phyloP scores from a whole-genome alignment of 2,888 invertebrate genomes.

The Macrophya annulata region DNA sequence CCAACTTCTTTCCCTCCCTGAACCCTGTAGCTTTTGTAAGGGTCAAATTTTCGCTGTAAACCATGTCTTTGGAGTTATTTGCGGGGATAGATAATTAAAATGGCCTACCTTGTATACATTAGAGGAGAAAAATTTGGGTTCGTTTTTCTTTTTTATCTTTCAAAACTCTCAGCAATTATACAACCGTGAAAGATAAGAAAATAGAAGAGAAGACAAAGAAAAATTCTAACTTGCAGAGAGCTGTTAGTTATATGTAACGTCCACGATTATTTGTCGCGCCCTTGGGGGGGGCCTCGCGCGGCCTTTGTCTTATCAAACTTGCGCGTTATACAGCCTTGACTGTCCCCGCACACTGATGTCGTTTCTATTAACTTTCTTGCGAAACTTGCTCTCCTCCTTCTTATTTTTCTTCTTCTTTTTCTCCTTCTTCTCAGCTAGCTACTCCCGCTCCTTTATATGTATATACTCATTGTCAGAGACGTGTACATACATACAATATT shows the following conservation, averaged over 20 bases:
- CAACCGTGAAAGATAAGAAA: background rate
- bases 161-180: too few relatives aligned
- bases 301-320: constrained; percentile 77
- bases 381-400: constrained; percentile 67
- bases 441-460: background rate
- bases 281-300: constrained; percentile 70
- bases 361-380: constrained; percentile 73
- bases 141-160: too few relatives aligned
- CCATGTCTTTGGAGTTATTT: too few relatives aligned
- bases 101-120: too few relatives aligned
- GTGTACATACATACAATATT: too few relatives aligned
- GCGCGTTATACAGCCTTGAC: constrained; percentile 75
- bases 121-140: too few relatives aligned
- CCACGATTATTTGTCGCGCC: constrained; percentile 64
- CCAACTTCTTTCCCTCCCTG: too few relatives aligned
- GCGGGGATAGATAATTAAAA: too few relatives aligned
- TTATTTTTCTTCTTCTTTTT: background rate
- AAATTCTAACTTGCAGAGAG: background rate
- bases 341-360: constrained; percentile 67
- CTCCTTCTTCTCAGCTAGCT: too few relatives aligned
- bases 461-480: background rate
- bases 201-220: background rate
- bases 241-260: background rate
- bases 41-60: too few relatives aligned
- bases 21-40: too few relatives aligned